Percentiles rank a stretch among this genome's conserved stretches.
These are phyloP conservation scores for Anorthoa munda DNA, from an alignment of 2,888 invertebrate species.

Conservation along the genomic window DNA sequence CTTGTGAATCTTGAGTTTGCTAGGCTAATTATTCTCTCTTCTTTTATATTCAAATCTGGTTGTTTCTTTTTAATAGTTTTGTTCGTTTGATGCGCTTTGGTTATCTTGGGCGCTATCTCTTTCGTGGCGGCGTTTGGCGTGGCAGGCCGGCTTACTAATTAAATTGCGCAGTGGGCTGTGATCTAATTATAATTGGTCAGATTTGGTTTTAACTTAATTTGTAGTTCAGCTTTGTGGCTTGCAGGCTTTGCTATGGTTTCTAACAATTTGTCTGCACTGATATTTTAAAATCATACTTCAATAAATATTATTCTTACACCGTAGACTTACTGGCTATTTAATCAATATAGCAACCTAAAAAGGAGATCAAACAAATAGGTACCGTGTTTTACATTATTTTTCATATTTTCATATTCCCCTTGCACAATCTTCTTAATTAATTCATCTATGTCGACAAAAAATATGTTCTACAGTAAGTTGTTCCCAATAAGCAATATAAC, in stretches of 20 bases:
- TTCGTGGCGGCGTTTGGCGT: slow-evolving; percentile 1
- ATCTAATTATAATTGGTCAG: slow-evolving; percentile 37
- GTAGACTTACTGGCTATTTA: no score
- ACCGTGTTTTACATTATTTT: no score
- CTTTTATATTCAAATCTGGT: slow-evolving; percentile 26
- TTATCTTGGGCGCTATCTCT: slow-evolving; percentile 21
- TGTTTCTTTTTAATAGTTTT: slow-evolving; percentile 14
- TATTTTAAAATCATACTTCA: not conserved
- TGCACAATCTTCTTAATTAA: no score
- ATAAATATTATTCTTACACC: no score
- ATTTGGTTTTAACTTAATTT: slow-evolving; percentile 33
- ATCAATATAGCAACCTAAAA: no score
- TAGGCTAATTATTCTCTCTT: slow-evolving; percentile 37
- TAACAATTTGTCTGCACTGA: not conserved
- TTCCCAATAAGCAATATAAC: no score
- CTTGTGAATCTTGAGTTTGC: slow-evolving; percentile 43
- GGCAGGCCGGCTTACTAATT: slow-evolving; percentile 13
- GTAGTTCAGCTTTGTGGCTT: slow-evolving; percentile 3
- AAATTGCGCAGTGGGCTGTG: slow-evolving; percentile 36
- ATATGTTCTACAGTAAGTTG: no score
- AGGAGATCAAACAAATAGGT: no score
- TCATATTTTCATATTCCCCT: no score
- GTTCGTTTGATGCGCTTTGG: slow-evolving; percentile 11
- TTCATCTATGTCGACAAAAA: no score
- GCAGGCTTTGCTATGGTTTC: not conserved